Percentiles rank a stretch among this genome's conserved stretches.
phyloP scores from a whole-genome alignment of 2,888 invertebrate species.

The Ochropleura leucogaster region DNA sequence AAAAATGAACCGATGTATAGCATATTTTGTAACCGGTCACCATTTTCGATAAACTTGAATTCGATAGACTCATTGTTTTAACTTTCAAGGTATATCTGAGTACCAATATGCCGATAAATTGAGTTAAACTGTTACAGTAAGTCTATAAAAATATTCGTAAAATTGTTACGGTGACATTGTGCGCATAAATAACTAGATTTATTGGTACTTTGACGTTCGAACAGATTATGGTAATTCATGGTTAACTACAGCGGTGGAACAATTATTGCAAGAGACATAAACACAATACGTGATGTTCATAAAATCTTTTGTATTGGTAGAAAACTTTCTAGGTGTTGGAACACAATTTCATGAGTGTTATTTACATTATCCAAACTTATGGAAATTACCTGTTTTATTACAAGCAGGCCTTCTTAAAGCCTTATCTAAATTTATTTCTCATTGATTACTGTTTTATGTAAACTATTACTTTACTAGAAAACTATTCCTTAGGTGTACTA shows the following conservation, averaged over 20 bases:
- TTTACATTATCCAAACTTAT: not conserved
- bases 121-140: conserved; percentile 27
- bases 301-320: not conserved
- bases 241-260: conserved; percentile 8
- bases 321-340: conserved; percentile 40
- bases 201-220: conserved; percentile 36
- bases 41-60: conserved; percentile 39
- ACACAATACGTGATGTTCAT: conserved; percentile 15
- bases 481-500: not conserved
- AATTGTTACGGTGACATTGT: conserved; percentile 23
- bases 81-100: conserved; percentile 22
- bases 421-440: conserved; percentile 10
- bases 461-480: not conserved
- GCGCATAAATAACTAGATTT: conserved; percentile 48
- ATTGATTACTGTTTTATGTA: not conserved
- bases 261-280: conserved; percentile 38
- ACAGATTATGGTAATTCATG: conserved; percentile 45
- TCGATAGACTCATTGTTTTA: conserved; percentile 43
- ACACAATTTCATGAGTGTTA: conserved; percentile 6
- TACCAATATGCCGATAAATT: conserved; percentile 26
- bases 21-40: conserved; percentile 5
- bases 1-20: not conserved
- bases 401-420: conserved; percentile 1
- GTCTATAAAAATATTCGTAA: conserved; percentile 28
- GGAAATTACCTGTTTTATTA: not conserved